These are phyloP conservation scores for Tromatobia lineatoria DNA, from an alignment of 2,888 invertebrate species.

Conservation along the genomic window DNA sequence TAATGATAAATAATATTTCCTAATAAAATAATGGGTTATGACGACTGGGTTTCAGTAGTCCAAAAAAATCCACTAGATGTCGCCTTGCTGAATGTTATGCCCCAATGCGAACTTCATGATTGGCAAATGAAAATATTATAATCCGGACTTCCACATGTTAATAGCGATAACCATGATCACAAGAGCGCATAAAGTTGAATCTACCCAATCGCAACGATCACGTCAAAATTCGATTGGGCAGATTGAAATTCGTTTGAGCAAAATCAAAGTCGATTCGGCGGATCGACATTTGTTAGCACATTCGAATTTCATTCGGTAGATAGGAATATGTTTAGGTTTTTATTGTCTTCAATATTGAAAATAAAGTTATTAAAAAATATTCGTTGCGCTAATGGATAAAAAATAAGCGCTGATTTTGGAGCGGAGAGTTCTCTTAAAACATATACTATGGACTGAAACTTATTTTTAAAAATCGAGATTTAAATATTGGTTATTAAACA, in stretches of 20 bases:
- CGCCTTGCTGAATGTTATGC: background rate
- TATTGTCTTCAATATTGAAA: too few species aligned
- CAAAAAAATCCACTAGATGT: slow-evolving; percentile 11
- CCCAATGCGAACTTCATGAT: slow-evolving; percentile 1
- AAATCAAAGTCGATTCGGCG: too few species aligned
- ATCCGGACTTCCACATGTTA: background rate
- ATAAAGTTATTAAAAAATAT: too few species aligned
- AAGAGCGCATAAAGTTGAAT: background rate
- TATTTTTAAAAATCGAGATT: background rate
- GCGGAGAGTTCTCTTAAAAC: too few species aligned
- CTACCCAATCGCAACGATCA: background rate
- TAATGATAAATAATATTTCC: background rate
- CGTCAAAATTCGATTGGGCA: too few species aligned
- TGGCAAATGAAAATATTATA: background rate
- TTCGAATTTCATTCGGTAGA: too few species aligned
- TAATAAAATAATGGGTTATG: slow-evolving; percentile 7
- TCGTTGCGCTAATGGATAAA: too few species aligned
- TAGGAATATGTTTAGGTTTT: too few species aligned
- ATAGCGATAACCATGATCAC: background rate
- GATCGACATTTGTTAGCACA: too few species aligned
- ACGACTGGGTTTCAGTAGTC: background rate
- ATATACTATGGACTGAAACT: too few species aligned
- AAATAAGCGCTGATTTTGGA: too few species aligned
- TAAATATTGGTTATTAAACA: background rate
- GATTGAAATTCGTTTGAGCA: too few species aligned